Evolutionary conservation across 2,113 vertebrate genomes (phyloP), one percentile per base, ranked within the genome.

Genomic region (Sylvilagus bachmani): DNA sequence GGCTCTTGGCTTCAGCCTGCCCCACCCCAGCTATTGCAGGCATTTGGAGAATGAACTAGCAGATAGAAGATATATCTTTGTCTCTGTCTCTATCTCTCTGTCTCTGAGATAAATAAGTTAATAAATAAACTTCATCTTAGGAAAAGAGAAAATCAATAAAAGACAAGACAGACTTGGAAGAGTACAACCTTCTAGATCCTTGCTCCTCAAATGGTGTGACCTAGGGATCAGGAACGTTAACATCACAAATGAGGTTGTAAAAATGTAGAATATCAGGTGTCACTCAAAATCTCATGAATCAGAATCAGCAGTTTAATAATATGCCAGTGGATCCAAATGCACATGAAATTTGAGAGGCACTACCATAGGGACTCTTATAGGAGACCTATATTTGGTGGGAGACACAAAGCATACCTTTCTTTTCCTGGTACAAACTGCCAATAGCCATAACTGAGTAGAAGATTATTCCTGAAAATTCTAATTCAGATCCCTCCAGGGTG

Each of bases 241-340:
- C 21, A 69, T 79, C 61, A 83, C 6, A 24, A 88, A 66, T 66
- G 9, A 66, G 19, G 19, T 53, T 10, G 22, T 81, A 71, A 49
- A 95, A 94, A 91, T 21, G 10, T 31, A 69, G 44, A 83, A 66
- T 80, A n/a, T 85, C 69, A 87, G 53, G 4, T 24, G 8, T 24
- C 62, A 86, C 11, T 49, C 77, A 22, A 77, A 92, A 80, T 92
- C 79, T 73, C 66, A 6, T 70, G 55, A 92, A 64, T 93, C 51
- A 78, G 36, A 86, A 74, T 90, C 44, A 69, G 27, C 70, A 61
- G 49, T 91, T 86, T 88, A 92, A 75, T 49, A 92, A 77, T 10
- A 71, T 73, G 11, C 29, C 69, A 89, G 29, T 13, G 84, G 27
- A 95, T 86, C 91, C 70, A 36, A 27, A 86, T 66, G 51, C 14